phyloP scores from a whole-genome alignment of 2,797 vertebrate genomes.

The Premnoplex brunnescens region DNA sequence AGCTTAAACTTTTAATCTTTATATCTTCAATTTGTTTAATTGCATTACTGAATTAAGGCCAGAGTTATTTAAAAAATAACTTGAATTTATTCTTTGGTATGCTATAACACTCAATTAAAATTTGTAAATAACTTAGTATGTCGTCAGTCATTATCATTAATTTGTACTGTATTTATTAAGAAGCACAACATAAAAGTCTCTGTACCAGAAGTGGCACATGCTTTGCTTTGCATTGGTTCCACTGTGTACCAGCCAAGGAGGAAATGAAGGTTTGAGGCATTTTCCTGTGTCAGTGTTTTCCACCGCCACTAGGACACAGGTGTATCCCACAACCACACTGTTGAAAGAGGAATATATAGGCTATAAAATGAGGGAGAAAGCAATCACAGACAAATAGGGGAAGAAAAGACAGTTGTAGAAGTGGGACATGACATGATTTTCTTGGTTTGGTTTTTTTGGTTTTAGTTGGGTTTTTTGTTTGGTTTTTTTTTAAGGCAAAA shows the following conservation, averaged over 20 bases:
- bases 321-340: background rate
- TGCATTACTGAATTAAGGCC: slow-evolving; percentile 14
- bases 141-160: background rate
- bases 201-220: background rate
- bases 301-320: background rate
- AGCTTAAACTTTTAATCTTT: background rate
- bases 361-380: background rate
- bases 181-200: background rate
- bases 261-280: background rate
- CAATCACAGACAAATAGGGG: background rate
- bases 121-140: background rate
- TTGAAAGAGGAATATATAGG: background rate
- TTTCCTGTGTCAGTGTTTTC: background rate
- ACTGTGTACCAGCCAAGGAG: background rate
- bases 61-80: background rate
- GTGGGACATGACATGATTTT: background rate
- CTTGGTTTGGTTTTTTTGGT: background rate
- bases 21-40: slow-evolving; percentile 1
- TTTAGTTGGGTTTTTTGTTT: background rate
- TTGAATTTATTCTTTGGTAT: background rate
- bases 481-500: background rate
- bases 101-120: background rate
- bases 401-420: background rate
- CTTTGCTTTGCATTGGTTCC: background rate
- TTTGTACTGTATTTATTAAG: background rate